Percentiles rank a stretch among this genome's conserved stretches.
phyloP scores from a whole-genome alignment of 2,797 vertebrate species.

The Myripristis jacobus region DNA sequence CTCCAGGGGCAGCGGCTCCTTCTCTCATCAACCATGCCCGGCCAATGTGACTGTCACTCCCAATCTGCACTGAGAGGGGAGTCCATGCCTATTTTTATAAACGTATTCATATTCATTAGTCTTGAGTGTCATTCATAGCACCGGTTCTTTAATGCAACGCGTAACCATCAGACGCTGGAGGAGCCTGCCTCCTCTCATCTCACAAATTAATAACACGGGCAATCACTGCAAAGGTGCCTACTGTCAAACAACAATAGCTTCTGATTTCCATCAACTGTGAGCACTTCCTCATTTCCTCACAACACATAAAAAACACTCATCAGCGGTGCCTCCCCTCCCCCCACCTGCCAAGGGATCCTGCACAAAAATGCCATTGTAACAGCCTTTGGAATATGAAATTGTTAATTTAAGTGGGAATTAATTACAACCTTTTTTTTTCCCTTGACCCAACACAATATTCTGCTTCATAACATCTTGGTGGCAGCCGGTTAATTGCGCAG shows the following conservation, averaged over 20 bases:
- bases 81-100: slow-evolving; percentile 81
- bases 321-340: slow-evolving; percentile 48
- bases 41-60: slow-evolving; percentile 82
- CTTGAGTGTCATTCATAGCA: slow-evolving; percentile 81
- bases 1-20: slow-evolving; percentile 70
- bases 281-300: slow-evolving; percentile 58
- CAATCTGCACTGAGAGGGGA: slow-evolving; percentile 75
- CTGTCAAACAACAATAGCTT: slow-evolving; percentile 83
- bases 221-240: slow-evolving; percentile 82
- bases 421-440: slow-evolving; percentile 75
- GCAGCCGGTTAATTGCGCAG: slow-evolving; percentile 80
- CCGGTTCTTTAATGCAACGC: slow-evolving; percentile 73
- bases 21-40: slow-evolving; percentile 77
- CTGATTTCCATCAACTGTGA: slow-evolving; percentile 75
- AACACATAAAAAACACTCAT: slow-evolving; percentile 48
- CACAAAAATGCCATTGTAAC: slow-evolving; percentile 69
- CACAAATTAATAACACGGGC: slow-evolving; percentile 82
- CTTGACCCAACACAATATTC: slow-evolving; percentile 77
- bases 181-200: slow-evolving; percentile 78
- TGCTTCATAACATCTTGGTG: slow-evolving; percentile 77
- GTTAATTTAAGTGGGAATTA: slow-evolving; percentile 83
- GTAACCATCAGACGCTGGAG: slow-evolving; percentile 74
- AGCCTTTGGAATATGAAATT: slow-evolving; percentile 77
- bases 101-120: slow-evolving; percentile 85
- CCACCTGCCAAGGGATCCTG: slow-evolving; percentile 68